These are phyloP conservation scores for Cacatua alba DNA, from an alignment of 2,113 vertebrate species.

Conservation along the genomic window DNA sequence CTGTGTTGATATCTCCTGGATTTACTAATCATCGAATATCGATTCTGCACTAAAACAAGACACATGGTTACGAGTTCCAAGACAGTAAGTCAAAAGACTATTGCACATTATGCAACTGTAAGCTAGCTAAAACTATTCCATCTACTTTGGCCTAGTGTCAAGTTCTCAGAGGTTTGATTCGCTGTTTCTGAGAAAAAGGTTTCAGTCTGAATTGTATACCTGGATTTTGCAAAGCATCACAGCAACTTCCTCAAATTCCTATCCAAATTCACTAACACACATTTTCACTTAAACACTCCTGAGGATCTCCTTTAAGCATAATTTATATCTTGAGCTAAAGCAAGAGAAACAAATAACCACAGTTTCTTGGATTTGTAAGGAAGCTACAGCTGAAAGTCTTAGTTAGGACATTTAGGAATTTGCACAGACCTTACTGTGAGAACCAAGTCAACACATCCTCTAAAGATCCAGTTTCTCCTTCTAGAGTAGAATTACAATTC, in stretches of 20 bases:
- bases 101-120: background rate
- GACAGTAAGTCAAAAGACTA: slow-evolving; percentile 4
- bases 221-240: slow-evolving; percentile 22
- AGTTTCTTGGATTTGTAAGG: background rate
- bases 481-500: background rate
- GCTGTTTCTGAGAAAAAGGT: background rate
- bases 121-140: slow-evolving; percentile 2
- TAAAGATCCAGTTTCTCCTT: background rate
- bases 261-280: background rate
- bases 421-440: background rate
- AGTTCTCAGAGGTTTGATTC: slow-evolving; percentile 17
- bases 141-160: background rate
- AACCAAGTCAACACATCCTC: background rate
- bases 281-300: background rate
- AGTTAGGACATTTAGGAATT: background rate
- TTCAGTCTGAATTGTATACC: background rate
- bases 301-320: background rate
- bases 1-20: slow-evolving; percentile 28
- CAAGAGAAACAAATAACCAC: background rate
- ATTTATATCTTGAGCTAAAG: background rate
- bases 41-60: slow-evolving; percentile 15
- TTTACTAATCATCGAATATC: slow-evolving; percentile 48
- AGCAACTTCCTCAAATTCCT: slow-evolving; percentile 13
- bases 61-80: slow-evolving; percentile 13
- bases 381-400: background rate